These are phyloP conservation scores for Onthophagus sagittarius DNA, from an alignment of 2,888 invertebrate species.

Conservation along the genomic window DNA sequence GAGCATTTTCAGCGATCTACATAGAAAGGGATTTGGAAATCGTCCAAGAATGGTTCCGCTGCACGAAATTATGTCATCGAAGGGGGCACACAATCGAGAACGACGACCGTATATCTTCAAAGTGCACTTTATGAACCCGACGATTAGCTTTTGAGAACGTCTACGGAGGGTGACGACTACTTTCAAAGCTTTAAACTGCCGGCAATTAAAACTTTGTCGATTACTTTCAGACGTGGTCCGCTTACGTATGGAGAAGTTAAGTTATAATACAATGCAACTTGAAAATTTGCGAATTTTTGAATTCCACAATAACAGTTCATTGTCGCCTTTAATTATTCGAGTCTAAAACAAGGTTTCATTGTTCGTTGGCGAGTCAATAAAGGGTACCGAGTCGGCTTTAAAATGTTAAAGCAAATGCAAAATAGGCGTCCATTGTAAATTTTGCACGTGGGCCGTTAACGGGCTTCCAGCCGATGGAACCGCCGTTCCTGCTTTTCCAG, in stretches of 20 bases:
- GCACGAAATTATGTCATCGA: background rate
- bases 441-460: constrained; percentile 9
- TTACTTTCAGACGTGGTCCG: background rate
- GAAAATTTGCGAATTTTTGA: too few species aligned
- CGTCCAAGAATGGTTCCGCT: background rate
- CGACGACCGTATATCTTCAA: background rate
- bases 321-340: background rate
- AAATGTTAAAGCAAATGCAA: constrained; percentile 12
- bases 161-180: background rate
- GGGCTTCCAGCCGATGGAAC: background rate
- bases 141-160: background rate
- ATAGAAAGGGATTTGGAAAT: background rate
- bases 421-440: constrained; percentile 11
- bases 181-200: background rate
- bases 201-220: background rate
- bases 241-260: background rate
- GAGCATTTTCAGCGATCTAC: background rate
- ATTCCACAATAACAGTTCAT: too few species aligned
- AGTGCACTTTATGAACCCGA: background rate
- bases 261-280: background rate
- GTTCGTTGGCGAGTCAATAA: constrained; percentile 7
- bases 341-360: constrained; percentile 10
- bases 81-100: background rate
- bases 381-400: constrained; percentile 5
- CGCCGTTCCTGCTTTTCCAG: background rate